A percentile compares a stretch with the other conserved stretches of the same genome.
Conservation (phyloP, 2,797 vertebrate species). For the Siniperca undulata region DNA sequence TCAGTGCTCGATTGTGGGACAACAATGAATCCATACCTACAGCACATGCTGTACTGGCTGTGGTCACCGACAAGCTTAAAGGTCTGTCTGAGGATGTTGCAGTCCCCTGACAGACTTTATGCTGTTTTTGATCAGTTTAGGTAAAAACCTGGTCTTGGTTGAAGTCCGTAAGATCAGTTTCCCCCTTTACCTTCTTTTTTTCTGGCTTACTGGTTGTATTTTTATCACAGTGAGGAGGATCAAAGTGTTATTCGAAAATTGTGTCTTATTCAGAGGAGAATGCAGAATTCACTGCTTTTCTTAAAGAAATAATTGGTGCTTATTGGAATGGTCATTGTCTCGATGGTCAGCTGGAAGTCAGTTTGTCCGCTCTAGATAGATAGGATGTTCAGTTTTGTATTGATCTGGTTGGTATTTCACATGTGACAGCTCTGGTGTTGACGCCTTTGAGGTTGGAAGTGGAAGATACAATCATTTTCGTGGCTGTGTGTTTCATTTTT, state of each 20-base stretch:
- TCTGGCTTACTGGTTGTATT: background rate
- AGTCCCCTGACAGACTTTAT: conserved; percentile 70
- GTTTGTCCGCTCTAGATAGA: background rate
- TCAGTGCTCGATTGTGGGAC: conserved; percentile 43
- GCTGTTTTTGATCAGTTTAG: conserved; percentile 55
- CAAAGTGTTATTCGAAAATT: background rate
- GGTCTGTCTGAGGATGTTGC: conserved; percentile 46
- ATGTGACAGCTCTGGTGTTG: conserved; percentile 5
- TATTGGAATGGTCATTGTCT: background rate
- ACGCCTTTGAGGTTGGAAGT: background rate
- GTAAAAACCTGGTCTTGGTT: conserved; percentile 26
- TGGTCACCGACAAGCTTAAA: conserved; percentile 26
- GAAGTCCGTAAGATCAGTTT: conserved; percentile 20
- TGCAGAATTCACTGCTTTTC: background rate
- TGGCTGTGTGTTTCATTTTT: conserved; percentile 1
- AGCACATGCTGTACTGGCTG: conserved; percentile 55
- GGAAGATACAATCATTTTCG: conserved; percentile 25
- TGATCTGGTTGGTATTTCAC: conserved; percentile 5
- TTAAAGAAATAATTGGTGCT: background rate
- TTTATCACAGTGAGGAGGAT: conserved; percentile 7
- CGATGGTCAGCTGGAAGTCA: background rate
- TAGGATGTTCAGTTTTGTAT: background rate
- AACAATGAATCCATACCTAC: conserved; percentile 56
- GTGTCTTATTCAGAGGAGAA: background rate
- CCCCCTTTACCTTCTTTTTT: background rate